A percentile compares a stretch with the other conserved stretches of the same genome.
Evolutionary conservation across 1,140 invertebrate genomes (phyloP).

Genomic region (Palaemon carinicauda): DNA sequence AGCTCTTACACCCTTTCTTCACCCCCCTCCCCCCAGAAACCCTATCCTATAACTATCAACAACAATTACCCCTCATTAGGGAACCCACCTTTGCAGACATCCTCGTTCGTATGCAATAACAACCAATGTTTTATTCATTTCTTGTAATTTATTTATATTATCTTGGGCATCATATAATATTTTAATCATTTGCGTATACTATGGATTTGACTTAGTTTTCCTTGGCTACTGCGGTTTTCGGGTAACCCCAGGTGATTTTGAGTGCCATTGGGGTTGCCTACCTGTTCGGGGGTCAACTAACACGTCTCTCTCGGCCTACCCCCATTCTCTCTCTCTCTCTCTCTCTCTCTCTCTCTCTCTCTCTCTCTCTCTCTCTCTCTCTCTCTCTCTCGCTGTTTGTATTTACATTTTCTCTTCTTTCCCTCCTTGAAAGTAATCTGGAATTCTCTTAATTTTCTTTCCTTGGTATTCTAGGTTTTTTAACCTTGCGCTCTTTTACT

Average conservation of each 20-base stretch:
- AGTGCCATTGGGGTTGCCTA: not conserved
- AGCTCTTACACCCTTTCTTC: not conserved
- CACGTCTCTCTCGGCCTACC: not conserved
- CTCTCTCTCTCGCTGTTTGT: not conserved
- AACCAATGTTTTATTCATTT: too few relatives aligned
- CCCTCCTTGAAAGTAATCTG: not conserved
- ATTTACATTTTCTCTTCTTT: not conserved
- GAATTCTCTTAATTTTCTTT: too few relatives aligned
- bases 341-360: conserved; percentile 9
- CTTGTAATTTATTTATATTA: too few relatives aligned
- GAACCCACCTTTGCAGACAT: too few relatives aligned
- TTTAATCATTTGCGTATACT: too few relatives aligned
- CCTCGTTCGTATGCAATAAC: too few relatives aligned
- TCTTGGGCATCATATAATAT: too few relatives aligned
- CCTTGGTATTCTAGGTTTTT: too few relatives aligned
- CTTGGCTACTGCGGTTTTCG: too few relatives aligned
- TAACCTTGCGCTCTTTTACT: too few relatives aligned
- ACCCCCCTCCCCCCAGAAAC: not conserved
- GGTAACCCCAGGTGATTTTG: not conserved
- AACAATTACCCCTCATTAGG: too few relatives aligned
- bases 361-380: not conserved
- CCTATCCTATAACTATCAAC: not conserved
- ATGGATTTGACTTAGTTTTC: too few relatives aligned
- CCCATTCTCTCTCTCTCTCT: not conserved
- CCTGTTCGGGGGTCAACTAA: not conserved